Conservation (phyloP, 1,140 invertebrate species). For the Ceratitis capitata region DNA sequence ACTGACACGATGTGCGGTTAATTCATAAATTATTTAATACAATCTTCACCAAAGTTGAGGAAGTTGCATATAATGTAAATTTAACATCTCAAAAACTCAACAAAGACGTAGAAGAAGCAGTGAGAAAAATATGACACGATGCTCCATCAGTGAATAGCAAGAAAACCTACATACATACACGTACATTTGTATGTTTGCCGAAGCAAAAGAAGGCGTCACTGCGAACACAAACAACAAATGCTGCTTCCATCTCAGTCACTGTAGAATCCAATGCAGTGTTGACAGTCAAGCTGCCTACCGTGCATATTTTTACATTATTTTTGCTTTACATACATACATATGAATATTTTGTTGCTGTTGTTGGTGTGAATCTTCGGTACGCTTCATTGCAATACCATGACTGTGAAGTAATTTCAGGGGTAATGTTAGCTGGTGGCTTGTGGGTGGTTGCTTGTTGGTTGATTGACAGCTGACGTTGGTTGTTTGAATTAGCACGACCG, state of each 20-base stretch:
- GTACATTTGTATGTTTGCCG: too few species aligned
- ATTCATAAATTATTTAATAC: slow-evolving; percentile 33
- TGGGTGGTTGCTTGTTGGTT: not conserved
- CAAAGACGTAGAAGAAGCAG: not conserved
- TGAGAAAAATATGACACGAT: slow-evolving; percentile 26
- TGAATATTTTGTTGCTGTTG: not conserved
- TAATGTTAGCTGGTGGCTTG: not conserved
- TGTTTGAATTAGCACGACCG: not conserved
- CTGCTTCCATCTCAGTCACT: not conserved
- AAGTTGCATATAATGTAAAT: slow-evolving; percentile 25
- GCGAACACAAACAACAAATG: not conserved
- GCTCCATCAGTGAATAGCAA: not conserved
- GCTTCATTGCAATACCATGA: slow-evolving; percentile 19
- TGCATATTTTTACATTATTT: not conserved
- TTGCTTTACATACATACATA: not conserved
- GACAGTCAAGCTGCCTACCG: not conserved
- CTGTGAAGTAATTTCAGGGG: not conserved
- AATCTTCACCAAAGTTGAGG: not conserved
- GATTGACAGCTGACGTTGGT: not conserved
- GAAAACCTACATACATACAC: not conserved
- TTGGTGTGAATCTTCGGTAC: not conserved
- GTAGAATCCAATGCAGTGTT: not conserved
- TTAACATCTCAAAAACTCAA: not conserved
- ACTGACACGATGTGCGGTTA: not conserved
- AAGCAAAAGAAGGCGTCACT: not conserved